These are phyloP conservation scores for Dendronephthya gigantea DNA, from an alignment of 64 coral and sea anemone species.

Conservation along the genomic window DNA sequence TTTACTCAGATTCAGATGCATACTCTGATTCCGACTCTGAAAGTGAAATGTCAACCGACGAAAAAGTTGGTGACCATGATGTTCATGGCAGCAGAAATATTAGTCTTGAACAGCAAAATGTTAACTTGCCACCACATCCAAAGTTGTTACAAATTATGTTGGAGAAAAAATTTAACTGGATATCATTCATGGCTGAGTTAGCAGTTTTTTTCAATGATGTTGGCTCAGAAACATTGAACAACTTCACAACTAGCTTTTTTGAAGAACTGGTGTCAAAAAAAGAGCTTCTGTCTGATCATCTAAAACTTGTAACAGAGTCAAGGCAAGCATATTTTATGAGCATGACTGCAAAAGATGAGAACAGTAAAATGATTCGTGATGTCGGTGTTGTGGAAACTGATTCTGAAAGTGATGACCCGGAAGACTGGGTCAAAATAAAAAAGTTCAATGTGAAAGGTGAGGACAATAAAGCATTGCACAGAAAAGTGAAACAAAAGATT, in stretches of 20 bases:
- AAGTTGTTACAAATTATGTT: not conserved
- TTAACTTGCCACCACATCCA: not conserved
- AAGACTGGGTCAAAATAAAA: slow-evolving; percentile 12
- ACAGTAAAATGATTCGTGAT: not conserved
- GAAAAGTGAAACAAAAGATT: not conserved
- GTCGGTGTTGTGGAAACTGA: not conserved
- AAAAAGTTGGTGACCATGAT: not conserved
- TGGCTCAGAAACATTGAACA: not conserved
- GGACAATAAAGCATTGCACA: not conserved
- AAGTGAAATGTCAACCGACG: not conserved
- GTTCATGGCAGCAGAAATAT: not conserved
- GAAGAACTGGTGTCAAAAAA: not conserved
- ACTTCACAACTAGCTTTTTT: not conserved
- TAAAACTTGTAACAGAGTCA: slow-evolving; percentile 14
- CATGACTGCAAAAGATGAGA: not conserved
- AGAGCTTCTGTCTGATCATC: not conserved
- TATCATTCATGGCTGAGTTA: not conserved
- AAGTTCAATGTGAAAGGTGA: not conserved
- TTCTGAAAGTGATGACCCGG: slow-evolving; percentile 12
- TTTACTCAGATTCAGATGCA: slow-evolving; percentile 28
- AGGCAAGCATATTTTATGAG: not conserved
- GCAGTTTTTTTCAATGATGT: slow-evolving; percentile 3
- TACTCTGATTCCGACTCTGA: not conserved
- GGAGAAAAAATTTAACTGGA: slow-evolving; percentile 16
- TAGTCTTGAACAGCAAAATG: not conserved